Conservation (phyloP, 2,888 invertebrate genomes). For the Atherix ibis region DNA sequence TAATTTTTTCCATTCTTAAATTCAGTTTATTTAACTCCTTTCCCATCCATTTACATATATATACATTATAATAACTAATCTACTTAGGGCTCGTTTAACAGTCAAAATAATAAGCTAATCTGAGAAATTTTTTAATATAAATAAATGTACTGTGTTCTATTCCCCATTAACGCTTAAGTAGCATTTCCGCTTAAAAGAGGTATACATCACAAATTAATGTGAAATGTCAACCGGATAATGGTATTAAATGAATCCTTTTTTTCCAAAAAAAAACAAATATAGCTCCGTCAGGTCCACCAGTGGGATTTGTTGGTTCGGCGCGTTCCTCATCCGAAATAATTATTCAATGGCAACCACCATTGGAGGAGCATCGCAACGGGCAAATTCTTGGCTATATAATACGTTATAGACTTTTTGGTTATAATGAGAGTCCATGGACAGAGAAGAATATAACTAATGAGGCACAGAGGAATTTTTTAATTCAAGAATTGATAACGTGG, state of each 20-base stretch:
- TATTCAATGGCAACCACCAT: slow-evolving; percentile 92
- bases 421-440: slow-evolving; percentile 85
- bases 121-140: not conserved
- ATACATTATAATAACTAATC: no score
- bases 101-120: no score
- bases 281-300: slow-evolving; percentile 94
- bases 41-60: no score
- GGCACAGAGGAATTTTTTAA: slow-evolving; percentile 76
- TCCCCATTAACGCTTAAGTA: slow-evolving; percentile 21
- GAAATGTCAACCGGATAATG: not conserved
- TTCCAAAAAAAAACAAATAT: slow-evolving; percentile 13
- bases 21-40: no score
- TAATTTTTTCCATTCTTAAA: no score
- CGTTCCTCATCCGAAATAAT: slow-evolving; percentile 90
- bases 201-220: slow-evolving; percentile 15
- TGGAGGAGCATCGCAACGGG: slow-evolving; percentile 89
- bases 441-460: slow-evolving; percentile 84
- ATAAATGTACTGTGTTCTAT: slow-evolving; percentile 5
- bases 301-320: slow-evolving; percentile 88
- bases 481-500: slow-evolving; percentile 91
- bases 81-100: no score
- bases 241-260: slow-evolving; percentile 8
- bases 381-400: slow-evolving; percentile 87
- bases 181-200: slow-evolving; percentile 33
- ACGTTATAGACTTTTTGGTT: slow-evolving; percentile 78